These are phyloP conservation scores for Cephus rjabovi DNA, from an alignment of 2,888 invertebrate species.

Conservation along the genomic window DNA sequence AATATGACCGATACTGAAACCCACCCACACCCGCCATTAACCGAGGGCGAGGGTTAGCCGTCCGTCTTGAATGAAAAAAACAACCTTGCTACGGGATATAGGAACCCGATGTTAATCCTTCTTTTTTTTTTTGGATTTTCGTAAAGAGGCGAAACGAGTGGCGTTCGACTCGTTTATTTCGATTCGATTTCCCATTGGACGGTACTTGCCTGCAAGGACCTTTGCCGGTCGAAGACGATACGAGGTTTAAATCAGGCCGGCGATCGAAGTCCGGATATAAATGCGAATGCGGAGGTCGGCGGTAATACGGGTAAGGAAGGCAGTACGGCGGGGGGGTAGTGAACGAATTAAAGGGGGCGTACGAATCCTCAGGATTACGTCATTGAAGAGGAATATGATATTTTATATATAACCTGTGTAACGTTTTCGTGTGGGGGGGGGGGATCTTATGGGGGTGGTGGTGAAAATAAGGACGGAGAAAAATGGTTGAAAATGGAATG, in stretches of 20 bases:
- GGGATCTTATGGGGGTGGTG: too few species aligned
- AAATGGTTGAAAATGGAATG: not conserved
- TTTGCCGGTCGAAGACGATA: not conserved
- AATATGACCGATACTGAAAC: constrained; percentile 29
- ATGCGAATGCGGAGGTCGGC: not conserved
- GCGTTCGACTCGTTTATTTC: not conserved
- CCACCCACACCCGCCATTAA: constrained; percentile 9
- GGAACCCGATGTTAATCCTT: not conserved
- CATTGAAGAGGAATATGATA: too few species aligned
- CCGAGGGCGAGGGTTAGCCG: not conserved
- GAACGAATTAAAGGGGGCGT: not conserved
- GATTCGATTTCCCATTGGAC: not conserved
- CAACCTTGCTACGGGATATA: not conserved
- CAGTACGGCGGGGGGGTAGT: not conserved
- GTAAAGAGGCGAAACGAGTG: not conserved
- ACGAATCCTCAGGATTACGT: too few species aligned
- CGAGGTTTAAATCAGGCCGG: not conserved
- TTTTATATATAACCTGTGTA: too few species aligned
- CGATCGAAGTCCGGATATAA: not conserved
- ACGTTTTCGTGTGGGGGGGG: too few species aligned
- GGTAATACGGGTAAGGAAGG: not conserved
- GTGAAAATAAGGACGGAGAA: not conserved
- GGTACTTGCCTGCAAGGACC: not conserved
- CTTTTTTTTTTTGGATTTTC: not conserved
- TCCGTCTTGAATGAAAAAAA: not conserved